Evolutionary conservation across 2,888 invertebrate species (phyloP), one percentile per base, ranked within the genome.

Genomic region (Hipparchia semele): DNA sequence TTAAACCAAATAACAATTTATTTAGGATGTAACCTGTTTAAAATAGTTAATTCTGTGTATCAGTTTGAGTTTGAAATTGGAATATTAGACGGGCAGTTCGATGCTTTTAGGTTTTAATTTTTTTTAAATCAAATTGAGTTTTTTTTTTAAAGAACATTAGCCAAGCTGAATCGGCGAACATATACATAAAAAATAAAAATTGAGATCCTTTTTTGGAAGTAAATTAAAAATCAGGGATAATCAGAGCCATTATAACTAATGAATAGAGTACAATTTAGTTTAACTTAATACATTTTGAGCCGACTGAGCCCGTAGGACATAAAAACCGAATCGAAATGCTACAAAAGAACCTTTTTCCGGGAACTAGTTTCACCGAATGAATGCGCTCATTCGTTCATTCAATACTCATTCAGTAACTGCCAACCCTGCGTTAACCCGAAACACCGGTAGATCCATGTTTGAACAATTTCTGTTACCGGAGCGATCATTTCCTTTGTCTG

Each of bases 401-500:
- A 64, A 64, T 23, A 64, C 49, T 23, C n/a, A 51, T 51, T 51
- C 23, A 51, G 13, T 6, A 33, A 7, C 56, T 58, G 68, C 46
- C 65, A 71, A 74, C 73, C 72, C 75, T 70, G 68, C 23, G 10
- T 39, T 66, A 12, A 23, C 73, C 59, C 72, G 61, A 73, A 60
- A 70, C 65, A 23, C 23, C 54, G 39, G 70, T 66, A 70, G 10
- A 64, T 51, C 51, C 46, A 60, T 65, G 13, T 73, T 46, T 54
- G 61, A 33, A 66, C 61, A 73, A 72, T 75, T 73, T 72, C 73
- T 64, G 73, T 71, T 73, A 72, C 72, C 49, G 64, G 71, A 69
- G 72, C 68, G 56, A 64, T 68, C 61, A 76, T 75, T 70, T 73
- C 71, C 74, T 77, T 78, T 76, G 77, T 77, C 70, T 75, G 73